Evolutionary conservation across 2,888 invertebrate genomes (phyloP).

Genomic region (Philopedon plagiatum): DNA sequence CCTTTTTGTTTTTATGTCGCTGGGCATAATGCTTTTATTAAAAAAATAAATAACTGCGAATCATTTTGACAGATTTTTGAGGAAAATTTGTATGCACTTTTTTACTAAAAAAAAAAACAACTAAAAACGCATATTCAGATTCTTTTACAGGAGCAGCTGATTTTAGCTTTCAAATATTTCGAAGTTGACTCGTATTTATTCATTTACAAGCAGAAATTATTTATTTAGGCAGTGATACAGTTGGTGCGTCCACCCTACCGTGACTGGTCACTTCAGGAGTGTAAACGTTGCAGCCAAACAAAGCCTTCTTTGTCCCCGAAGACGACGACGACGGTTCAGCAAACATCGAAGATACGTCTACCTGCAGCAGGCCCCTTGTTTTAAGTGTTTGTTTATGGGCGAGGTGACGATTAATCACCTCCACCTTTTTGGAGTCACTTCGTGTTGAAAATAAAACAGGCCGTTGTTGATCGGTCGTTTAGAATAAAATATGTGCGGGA

Average conservation of each 20-base stretch:
- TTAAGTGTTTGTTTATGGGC: conserved; percentile 47
- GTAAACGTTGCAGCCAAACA: conserved; percentile 41
- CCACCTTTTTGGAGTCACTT: conserved; percentile 15
- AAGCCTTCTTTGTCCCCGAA: conserved; percentile 41
- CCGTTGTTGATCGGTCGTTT: conserved; percentile 15
- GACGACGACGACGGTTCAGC: conserved; percentile 17
- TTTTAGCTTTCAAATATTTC: neutral
- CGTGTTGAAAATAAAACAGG: conserved; percentile 14
- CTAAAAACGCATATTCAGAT: neutral
- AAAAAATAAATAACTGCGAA: no score
- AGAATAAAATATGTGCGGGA: conserved; percentile 17
- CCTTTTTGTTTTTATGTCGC: no score
- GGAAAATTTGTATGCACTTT: no score
- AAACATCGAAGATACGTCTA: conserved; percentile 26
- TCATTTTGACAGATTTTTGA: no score
- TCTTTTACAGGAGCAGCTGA: neutral
- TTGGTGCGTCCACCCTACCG: conserved; percentile 46
- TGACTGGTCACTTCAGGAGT: conserved; percentile 45
- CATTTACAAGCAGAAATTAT: conserved; percentile 21
- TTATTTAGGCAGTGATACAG: conserved; percentile 24
- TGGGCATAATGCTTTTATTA: no score
- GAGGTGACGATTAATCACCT: conserved; percentile 45
- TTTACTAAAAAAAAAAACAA: no score
- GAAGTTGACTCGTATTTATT: conserved; percentile 3
- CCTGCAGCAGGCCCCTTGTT: conserved; percentile 45